Evolutionary conservation across 1,140 invertebrate genomes (phyloP).

Genomic region (Lepidotrigona ventralis): DNA sequence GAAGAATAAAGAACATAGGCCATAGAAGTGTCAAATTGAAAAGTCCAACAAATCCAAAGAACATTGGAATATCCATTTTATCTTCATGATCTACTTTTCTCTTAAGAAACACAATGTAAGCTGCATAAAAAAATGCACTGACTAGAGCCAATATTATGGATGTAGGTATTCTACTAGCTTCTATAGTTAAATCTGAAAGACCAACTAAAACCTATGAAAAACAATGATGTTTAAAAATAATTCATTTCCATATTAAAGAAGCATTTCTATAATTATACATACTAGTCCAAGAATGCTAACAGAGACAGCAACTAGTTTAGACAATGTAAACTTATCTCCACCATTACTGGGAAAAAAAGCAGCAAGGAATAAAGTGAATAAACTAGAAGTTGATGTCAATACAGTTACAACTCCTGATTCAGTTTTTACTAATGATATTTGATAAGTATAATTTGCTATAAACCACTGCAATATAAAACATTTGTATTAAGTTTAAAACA

Average conservation of each 20-base stretch:
- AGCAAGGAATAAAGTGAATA: constrained; percentile 91
- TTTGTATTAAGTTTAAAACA: neutral
- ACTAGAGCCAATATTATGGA: constrained; percentile 89
- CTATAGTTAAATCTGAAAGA: constrained; percentile 84
- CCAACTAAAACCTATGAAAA: constrained; percentile 84
- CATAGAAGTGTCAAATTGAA: constrained; percentile 91
- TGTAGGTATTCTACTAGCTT: constrained; percentile 82
- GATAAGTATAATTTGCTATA: constrained; percentile 89
- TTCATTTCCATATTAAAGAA: neutral
- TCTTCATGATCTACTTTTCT: constrained; percentile 92
- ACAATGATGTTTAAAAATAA: constrained; percentile 46
- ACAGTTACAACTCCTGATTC: constrained; percentile 90
- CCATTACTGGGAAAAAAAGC: constrained; percentile 89
- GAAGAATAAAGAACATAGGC: constrained; percentile 92
- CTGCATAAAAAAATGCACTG: constrained; percentile 92
- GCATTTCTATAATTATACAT: constrained; percentile 65
- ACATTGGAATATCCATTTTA: constrained; percentile 93
- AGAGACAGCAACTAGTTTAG: constrained; percentile 89
- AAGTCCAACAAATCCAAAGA: constrained; percentile 95
- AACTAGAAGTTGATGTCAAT: constrained; percentile 89
- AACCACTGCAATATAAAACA: constrained; percentile 84
- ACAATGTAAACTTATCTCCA: constrained; percentile 89
- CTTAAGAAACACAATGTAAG: constrained; percentile 90
- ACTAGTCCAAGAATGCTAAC: constrained; percentile 90
- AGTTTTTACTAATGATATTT: constrained; percentile 87